These are phyloP conservation scores for Pollenia amentaria DNA, from an alignment of 2,888 invertebrate genomes.

Conservation along the genomic window DNA sequence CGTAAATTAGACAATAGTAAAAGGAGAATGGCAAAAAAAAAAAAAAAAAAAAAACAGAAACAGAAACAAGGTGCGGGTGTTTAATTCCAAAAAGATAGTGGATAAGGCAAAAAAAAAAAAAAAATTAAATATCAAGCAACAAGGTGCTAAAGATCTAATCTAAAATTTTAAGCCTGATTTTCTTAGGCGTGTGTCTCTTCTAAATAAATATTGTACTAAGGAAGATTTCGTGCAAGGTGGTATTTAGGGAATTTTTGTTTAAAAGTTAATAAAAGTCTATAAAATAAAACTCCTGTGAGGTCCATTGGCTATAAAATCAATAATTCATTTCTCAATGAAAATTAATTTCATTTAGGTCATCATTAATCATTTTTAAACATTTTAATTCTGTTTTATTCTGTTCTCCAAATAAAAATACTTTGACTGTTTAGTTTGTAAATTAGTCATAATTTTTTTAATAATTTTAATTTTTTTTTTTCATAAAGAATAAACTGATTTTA, in stretches of 20 bases:
- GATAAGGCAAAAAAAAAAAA: neutral
- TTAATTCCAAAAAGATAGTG: constrained; percentile 5
- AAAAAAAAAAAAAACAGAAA: neutral
- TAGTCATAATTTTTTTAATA: constrained; percentile 57
- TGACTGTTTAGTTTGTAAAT: constrained; percentile 11
- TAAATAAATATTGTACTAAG: constrained; percentile 1
- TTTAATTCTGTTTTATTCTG: constrained; percentile 33
- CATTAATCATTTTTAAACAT: constrained; percentile 17
- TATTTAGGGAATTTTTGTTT: constrained; percentile 31
- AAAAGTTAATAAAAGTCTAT: neutral
- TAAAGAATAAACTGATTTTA: constrained; percentile 11
- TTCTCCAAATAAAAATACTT: neutral
- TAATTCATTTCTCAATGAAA: constrained; percentile 9
- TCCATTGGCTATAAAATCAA: neutral
- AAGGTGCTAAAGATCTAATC: constrained; percentile 69
- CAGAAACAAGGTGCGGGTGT: constrained; percentile 67
- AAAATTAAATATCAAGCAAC: neutral
- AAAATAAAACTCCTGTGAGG: constrained; percentile 30
- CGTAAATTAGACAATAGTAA: constrained; percentile 34
- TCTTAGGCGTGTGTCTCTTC: constrained; percentile 54
- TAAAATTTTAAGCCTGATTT: constrained; percentile 51
- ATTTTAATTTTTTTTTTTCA: constrained; percentile 56
- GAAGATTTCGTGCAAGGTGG: constrained; percentile 20
- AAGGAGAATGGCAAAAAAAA: neutral
- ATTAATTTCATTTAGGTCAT: constrained; percentile 61